A percentile compares a stretch with the other conserved stretches of the same genome.
These are phyloP conservation scores for Branchipolynoe longqiensis DNA, from an alignment of 2,888 invertebrate species.

Conservation along the genomic window DNA sequence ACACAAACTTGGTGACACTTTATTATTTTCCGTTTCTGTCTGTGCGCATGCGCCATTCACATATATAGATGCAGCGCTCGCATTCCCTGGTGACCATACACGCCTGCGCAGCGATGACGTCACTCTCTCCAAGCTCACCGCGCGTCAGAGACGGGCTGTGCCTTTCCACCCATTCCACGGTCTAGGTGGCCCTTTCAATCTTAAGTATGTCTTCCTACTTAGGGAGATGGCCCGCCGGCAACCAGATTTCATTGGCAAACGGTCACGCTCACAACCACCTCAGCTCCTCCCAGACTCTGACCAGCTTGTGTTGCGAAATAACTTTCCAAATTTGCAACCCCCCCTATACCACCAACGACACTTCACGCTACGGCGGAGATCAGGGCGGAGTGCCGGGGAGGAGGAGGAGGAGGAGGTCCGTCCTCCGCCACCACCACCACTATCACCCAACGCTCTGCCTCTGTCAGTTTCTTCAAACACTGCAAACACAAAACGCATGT, in stretches of 20 bases:
- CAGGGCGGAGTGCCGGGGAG: neutral
- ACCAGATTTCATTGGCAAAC: conserved; percentile 58
- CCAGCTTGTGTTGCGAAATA: conserved; percentile 31
- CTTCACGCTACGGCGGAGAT: neutral
- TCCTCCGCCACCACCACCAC: too few species aligned
- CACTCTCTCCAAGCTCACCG: conserved; percentile 37
- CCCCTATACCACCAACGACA: conserved; percentile 42
- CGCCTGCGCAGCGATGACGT: conserved; percentile 53
- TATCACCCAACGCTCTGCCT: neutral
- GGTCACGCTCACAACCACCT: neutral
- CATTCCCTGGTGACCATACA: conserved; percentile 50
- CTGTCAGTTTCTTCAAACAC: conserved; percentile 50
- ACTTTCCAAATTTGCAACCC: conserved; percentile 23
- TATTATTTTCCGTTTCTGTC: conserved; percentile 16
- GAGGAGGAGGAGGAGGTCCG: too few species aligned
- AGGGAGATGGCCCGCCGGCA: conserved; percentile 56
- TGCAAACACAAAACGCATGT: conserved; percentile 22
- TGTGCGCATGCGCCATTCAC: conserved; percentile 52
- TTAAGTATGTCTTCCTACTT: conserved; percentile 39
- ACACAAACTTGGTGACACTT: conserved; percentile 31
- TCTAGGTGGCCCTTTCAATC: conserved; percentile 46
- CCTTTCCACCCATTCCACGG: conserved; percentile 60
- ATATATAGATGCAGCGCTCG: conserved; percentile 56
- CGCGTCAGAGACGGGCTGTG: conserved; percentile 51
- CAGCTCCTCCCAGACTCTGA: conserved; percentile 3